Conservation (phyloP, 2,888 invertebrate species). For the Ferdinandea cuprea region DNA sequence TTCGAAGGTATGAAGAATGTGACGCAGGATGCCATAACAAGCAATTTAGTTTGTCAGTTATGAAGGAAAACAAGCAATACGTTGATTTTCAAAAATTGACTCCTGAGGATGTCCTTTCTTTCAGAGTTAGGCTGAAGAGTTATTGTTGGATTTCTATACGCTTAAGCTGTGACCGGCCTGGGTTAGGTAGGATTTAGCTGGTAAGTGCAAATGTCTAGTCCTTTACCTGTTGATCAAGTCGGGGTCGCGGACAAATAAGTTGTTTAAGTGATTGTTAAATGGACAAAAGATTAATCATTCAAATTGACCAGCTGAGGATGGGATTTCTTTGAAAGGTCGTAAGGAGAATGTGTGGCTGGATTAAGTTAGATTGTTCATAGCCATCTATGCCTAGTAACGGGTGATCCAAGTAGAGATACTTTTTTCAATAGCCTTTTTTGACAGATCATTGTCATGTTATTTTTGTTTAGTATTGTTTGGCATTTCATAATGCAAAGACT, state of each 20-base stretch:
- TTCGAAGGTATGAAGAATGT: conserved; percentile 75
- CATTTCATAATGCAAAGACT: too few relatives aligned
- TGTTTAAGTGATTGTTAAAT: not conserved
- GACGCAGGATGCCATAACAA: conserved; percentile 77
- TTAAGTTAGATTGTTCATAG: too few relatives aligned
- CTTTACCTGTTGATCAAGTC: conserved; percentile 48
- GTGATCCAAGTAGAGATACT: too few relatives aligned
- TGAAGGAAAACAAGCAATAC: conserved; percentile 49
- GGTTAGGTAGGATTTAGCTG: too few relatives aligned
- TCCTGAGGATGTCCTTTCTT: conserved; percentile 47
- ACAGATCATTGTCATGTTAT: too few relatives aligned
- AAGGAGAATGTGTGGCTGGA: too few relatives aligned
- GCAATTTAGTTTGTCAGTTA: conserved; percentile 74
- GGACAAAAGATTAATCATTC: not conserved
- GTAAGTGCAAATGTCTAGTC: too few relatives aligned
- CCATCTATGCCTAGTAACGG: too few relatives aligned
- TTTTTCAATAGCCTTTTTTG: too few relatives aligned
- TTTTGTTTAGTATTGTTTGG: too few relatives aligned
- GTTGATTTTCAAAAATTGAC: conserved; percentile 28
- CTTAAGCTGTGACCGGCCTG: too few relatives aligned
- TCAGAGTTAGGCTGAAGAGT: not conserved
- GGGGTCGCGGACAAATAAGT: not conserved
- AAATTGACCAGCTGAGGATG: not conserved
- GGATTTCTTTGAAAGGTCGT: not conserved
- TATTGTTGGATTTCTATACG: too few relatives aligned